Evolutionary conservation across 30 jellyfish, hydroid and myxozoan species (phyloP).

Genomic region (Calvadosia cruxmelitensis): DNA sequence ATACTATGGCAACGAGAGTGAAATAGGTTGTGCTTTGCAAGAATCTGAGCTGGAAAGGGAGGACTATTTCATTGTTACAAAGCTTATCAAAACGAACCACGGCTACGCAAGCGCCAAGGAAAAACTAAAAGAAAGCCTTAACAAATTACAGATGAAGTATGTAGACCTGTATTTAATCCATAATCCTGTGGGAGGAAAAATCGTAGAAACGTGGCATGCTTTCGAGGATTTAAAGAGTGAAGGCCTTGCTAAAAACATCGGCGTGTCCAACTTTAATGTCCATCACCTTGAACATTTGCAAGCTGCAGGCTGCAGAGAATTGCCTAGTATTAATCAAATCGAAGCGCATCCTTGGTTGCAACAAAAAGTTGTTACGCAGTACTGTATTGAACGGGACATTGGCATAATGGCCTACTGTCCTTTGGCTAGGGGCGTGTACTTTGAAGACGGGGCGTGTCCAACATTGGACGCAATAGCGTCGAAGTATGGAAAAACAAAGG

Average conservation of each 20-base stretch:
- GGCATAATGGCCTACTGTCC: slow-evolving; percentile 90
- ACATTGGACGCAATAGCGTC: slow-evolving; percentile 22
- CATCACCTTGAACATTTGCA: slow-evolving; percentile 60
- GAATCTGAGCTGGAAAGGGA: slow-evolving; percentile 42
- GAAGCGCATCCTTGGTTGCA: slow-evolving; percentile 91
- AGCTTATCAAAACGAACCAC: slow-evolving; percentile 35
- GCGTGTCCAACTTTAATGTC: slow-evolving; percentile 80
- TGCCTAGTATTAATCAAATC: slow-evolving; percentile 84
- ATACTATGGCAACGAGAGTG: slow-evolving; percentile 55
- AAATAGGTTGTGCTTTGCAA: slow-evolving; percentile 69
- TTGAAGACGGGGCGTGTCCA: slow-evolving; percentile 40
- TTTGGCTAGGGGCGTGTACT: slow-evolving; percentile 62
- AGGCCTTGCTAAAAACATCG: slow-evolving; percentile 74
- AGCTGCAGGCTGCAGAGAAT: slow-evolving; percentile 10
- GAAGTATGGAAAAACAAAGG: slow-evolving; percentile 46
- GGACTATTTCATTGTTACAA: slow-evolving; percentile 79
- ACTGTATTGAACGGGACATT: slow-evolving; percentile 32
- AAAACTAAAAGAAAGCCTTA: slow-evolving; percentile 44
- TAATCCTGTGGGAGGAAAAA: slow-evolving; percentile 59
- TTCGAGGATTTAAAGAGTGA: slow-evolving; percentile 49
- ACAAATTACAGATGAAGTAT: slow-evolving; percentile 45
- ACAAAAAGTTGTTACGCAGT: slow-evolving; percentile 47
- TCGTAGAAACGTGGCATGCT: slow-evolving; percentile 76
- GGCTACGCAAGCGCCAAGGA: slow-evolving; percentile 51
- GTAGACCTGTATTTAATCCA: slow-evolving; percentile 78